These are phyloP conservation scores for Cassiopea xamachana DNA, from an alignment of 30 jellyfish, hydroid and myxozoan genomes.

Conservation along the genomic window DNA sequence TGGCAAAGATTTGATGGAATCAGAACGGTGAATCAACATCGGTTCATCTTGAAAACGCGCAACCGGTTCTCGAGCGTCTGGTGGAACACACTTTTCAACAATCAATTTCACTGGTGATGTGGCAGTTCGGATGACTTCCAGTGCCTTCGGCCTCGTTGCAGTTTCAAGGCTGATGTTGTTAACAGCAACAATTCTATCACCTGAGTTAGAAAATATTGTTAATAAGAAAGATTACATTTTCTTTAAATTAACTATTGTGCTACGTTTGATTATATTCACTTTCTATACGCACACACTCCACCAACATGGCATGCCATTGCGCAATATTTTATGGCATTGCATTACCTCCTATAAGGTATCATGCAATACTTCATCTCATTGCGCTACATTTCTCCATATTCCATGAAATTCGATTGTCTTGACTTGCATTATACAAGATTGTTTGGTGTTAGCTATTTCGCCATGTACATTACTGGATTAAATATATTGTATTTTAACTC, in stretches of 20 bases:
- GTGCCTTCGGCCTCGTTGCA: conserved; percentile 89
- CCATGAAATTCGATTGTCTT: not conserved
- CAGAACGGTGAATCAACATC: conserved; percentile 74
- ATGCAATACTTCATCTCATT: not conserved
- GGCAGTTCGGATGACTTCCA: conserved; percentile 87
- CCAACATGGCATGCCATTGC: not conserved
- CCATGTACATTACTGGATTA: not conserved
- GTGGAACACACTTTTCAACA: conserved; percentile 84
- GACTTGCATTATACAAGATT: not conserved
- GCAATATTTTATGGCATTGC: not conserved
- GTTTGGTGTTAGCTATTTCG: not conserved
- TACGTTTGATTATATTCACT: too few species aligned
- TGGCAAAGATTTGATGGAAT: conserved; percentile 89
- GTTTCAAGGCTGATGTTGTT: conserved; percentile 90
- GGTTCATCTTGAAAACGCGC: conserved; percentile 24
- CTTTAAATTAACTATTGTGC: too few species aligned
- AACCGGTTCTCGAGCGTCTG: conserved; percentile 38
- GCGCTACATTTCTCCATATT: not conserved
- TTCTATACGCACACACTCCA: too few species aligned
- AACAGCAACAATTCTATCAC: conserved; percentile 94
- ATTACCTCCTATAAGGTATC: not conserved
- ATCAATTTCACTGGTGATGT: conserved; percentile 82
- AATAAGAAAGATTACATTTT: not conserved
- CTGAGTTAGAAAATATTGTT: conserved; percentile 13
- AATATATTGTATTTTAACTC: not conserved